Percentiles rank a stretch among this genome's conserved stretches.
These are phyloP conservation scores for Melanotaenia parkinsoni DNA, from an alignment of 2,797 vertebrate genomes.

Conservation along the genomic window DNA sequence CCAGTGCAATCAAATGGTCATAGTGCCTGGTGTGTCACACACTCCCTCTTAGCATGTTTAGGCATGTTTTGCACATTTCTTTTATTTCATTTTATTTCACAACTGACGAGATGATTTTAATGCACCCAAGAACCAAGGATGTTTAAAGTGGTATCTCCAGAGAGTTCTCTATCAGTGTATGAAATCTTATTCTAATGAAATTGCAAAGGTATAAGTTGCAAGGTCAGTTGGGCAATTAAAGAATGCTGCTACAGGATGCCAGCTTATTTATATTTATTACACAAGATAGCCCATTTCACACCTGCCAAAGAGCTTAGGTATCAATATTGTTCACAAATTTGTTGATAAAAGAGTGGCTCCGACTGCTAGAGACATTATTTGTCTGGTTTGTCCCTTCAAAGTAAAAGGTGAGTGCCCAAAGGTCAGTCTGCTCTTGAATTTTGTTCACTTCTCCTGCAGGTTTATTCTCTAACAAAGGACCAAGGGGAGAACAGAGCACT, in stretches of 20 bases:
- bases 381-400: slow-evolving; percentile 14
- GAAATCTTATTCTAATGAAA: slow-evolving; percentile 49
- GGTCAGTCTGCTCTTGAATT: slow-evolving; percentile 64
- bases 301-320: slow-evolving; percentile 21
- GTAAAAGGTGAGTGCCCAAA: slow-evolving; percentile 42
- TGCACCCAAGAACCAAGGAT: slow-evolving; percentile 27
- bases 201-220: slow-evolving; percentile 33
- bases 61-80: slow-evolving; percentile 34
- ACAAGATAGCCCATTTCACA: slow-evolving; percentile 44
- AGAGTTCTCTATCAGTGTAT: slow-evolving; percentile 34
- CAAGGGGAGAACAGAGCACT: slow-evolving; percentile 45
- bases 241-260: slow-evolving; percentile 19
- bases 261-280: slow-evolving; percentile 52
- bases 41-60: slow-evolving; percentile 33
- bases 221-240: slow-evolving; percentile 57
- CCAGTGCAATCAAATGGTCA: slow-evolving; percentile 35
- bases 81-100: slow-evolving; percentile 26
- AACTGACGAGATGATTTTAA: slow-evolving; percentile 43
- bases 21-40: slow-evolving; percentile 6
- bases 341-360: slow-evolving; percentile 34
- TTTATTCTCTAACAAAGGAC: slow-evolving; percentile 61
- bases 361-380: slow-evolving; percentile 24
- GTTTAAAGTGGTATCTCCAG: slow-evolving; percentile 40
- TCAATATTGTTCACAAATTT: slow-evolving; percentile 44
- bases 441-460: slow-evolving; percentile 50